Evolutionary conservation across 2,888 invertebrate species (phyloP).

Genomic region (Hedya salicella): DNA sequence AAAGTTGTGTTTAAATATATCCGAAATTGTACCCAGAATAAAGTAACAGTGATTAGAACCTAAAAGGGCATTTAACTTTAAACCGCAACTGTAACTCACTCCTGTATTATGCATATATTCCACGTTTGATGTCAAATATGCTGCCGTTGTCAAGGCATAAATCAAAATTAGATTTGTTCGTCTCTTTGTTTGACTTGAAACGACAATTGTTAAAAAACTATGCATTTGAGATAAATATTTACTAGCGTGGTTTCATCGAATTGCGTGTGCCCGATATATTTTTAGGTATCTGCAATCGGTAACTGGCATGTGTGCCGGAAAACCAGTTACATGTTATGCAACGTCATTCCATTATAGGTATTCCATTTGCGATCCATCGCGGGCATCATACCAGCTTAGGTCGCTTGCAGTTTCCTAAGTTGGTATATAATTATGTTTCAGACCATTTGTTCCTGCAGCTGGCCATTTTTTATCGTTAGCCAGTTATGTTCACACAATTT

Average conservation of each 20-base stretch:
- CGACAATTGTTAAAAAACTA: neutral
- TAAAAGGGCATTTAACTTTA: no score
- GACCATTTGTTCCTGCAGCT: no score
- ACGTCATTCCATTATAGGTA: constrained; percentile 40
- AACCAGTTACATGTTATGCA: constrained; percentile 42
- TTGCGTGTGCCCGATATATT: constrained; percentile 28
- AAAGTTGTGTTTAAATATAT: no score
- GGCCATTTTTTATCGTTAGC: no score
- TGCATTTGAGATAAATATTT: no score
- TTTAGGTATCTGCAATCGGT: constrained; percentile 33
- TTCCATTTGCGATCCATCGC: constrained; percentile 32
- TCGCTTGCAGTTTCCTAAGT: constrained; percentile 2
- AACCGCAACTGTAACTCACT: no score
- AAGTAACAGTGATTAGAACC: no score
- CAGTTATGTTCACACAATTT: no score
- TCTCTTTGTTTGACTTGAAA: neutral
- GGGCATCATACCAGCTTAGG: constrained; percentile 26
- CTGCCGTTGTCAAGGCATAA: no score
- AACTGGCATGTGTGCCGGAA: constrained; percentile 33
- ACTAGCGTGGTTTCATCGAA: neutral
- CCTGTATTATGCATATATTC: no score
- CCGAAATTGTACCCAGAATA: no score
- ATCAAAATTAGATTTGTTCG: neutral
- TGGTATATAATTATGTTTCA: no score
- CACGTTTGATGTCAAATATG: neutral